Evolutionary conservation across 1,140 invertebrate genomes (phyloP).

Genomic region (Aphelenchoides avenae): DNA sequence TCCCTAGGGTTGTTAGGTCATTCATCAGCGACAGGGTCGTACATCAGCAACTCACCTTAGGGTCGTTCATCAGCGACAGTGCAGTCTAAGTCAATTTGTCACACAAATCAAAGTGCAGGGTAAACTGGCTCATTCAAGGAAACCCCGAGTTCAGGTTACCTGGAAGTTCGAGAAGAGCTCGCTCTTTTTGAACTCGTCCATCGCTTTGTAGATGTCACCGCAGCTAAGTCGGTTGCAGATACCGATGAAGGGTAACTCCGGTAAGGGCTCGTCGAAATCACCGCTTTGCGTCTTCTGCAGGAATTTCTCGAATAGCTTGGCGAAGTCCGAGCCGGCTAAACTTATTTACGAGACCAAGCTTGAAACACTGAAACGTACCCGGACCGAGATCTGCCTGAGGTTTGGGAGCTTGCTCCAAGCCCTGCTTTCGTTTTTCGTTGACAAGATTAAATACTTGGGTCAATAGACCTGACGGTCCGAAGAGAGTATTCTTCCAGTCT

Average conservation of each 20-base stretch:
- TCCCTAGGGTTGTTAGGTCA: constrained; percentile 56
- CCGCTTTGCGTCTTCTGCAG: constrained; percentile 44
- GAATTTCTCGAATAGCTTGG: constrained; percentile 50
- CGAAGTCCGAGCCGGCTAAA: constrained; percentile 44
- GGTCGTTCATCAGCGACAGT: constrained; percentile 51
- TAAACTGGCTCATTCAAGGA: not conserved
- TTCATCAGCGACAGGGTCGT: constrained; percentile 53
- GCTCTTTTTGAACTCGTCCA: constrained; percentile 53
- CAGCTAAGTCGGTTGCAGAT: constrained; percentile 57
- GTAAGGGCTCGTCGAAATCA: constrained; percentile 54
- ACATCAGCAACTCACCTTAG: too few species aligned
- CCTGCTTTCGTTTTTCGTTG: constrained; percentile 50
- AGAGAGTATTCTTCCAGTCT: constrained; percentile 45
- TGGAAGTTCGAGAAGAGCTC: constrained; percentile 58
- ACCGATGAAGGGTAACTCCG: constrained; percentile 56
- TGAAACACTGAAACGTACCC: not conserved
- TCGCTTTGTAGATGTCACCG: constrained; percentile 57
- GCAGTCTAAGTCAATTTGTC: constrained; percentile 46
- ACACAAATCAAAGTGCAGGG: not conserved
- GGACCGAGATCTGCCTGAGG: constrained; percentile 5
- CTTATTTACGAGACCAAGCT: constrained; percentile 5
- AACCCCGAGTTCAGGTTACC: constrained; percentile 21
- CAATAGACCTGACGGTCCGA: constrained; percentile 47
- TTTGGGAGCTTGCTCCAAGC: constrained; percentile 11
- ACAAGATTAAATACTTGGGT: constrained; percentile 53